Base-by-base conservation (phyloP, 92 coral and sea anemone genomes). In the Paramuricea clavata region DNA sequence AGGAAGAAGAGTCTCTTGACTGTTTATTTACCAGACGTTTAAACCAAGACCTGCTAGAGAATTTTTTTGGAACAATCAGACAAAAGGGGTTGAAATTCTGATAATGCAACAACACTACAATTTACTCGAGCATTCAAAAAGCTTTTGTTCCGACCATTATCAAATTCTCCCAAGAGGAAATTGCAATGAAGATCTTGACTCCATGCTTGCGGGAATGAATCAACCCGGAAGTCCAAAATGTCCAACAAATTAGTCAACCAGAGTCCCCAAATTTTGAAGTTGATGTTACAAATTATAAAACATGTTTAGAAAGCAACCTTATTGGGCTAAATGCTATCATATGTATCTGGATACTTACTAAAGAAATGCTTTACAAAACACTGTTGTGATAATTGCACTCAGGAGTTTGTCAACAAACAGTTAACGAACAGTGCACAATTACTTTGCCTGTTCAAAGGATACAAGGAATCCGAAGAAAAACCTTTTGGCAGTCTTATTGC, bases 41-140 rank as follows among this genome's bases (percentile, higher is more conserved):
- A 16, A 78, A 78, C 69, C 84, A 52, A 26, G 84, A 78, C 50
- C 39, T 41, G 12, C 49, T 52, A 17, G 69, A 52, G 42, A 78
- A 78, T 49, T 50, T 78, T 32, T 78, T 78, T 56, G 67, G 69
- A 17, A 27, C 50, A 27, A 61, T 80, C 39, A 44, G 85, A 26
- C 72, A 65, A 25, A 74, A 80, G 10, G n/a, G 85, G 69, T 80
- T 44, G 72, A 11, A 47, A 65, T 15, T 32, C 72, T 1, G 85
- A 80, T 56, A 80, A 80, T 36, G 74, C 85, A n/a, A 80, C 49
- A 33, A 50, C 85, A 22, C 32, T 80, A 12, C 72, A 80, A 43
- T 80, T 80, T 61, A n/a, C 52, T 47, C 15, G 72, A 19, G 42
- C 72, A 61, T 80, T 80, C 47, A 27, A 33, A 25, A 80, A 80